A percentile compares a stretch with the other conserved stretches of the same genome.
These are phyloP conservation scores for Eidolon helvum DNA, from an alignment of 2,113 vertebrate genomes.

Conservation along the genomic window DNA sequence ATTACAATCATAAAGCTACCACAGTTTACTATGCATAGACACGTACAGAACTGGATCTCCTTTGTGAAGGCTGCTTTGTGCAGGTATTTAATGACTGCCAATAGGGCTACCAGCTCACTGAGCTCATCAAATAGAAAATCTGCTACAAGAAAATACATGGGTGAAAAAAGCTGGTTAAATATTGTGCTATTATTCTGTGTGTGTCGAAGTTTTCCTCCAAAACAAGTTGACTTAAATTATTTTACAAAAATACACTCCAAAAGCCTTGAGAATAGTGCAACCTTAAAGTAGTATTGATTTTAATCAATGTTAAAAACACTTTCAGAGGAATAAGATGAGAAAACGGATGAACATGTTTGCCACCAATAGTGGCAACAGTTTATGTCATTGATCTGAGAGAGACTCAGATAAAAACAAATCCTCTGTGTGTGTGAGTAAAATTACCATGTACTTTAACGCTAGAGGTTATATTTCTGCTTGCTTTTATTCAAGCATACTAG, in stretches of 20 bases:
- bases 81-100: background rate
- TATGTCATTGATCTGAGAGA: slow-evolving; percentile 44
- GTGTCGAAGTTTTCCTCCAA: slow-evolving; percentile 39
- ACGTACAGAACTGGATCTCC: background rate
- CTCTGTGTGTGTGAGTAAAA: background rate
- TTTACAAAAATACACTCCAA: slow-evolving; percentile 43
- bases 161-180: background rate
- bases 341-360: slow-evolving; percentile 23
- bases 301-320: slow-evolving; percentile 56
- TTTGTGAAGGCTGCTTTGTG: background rate
- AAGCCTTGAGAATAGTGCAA: slow-evolving; percentile 26
- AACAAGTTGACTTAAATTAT: slow-evolving; percentile 37
- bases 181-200: background rate
- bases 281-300: slow-evolving; percentile 53
- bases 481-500: slow-evolving; percentile 3
- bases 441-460: background rate
- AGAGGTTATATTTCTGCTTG: background rate
- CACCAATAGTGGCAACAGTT: background rate
- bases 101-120: background rate
- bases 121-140: background rate
- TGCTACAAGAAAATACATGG: background rate
- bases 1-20: background rate
- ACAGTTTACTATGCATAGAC: background rate
- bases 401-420: slow-evolving; percentile 27
- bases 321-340: slow-evolving; percentile 51